A percentile compares a stretch with the other conserved stretches of the same genome.
phyloP scores from a whole-genome alignment of 92 coral and sea anemone genomes.

The Zoanthus sansibaricus region DNA sequence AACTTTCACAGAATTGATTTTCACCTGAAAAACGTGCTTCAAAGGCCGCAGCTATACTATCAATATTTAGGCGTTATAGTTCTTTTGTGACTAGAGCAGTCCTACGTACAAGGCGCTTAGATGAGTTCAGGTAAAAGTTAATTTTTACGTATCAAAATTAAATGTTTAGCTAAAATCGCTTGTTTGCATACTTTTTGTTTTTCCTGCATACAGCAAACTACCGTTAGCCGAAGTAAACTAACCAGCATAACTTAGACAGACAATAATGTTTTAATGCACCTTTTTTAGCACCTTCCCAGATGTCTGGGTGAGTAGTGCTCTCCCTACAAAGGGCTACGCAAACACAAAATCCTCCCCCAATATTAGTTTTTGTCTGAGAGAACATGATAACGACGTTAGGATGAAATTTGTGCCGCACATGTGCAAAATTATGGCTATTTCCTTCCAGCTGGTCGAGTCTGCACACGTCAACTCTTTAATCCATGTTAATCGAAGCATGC shows the following conservation, averaged over 20 bases:
- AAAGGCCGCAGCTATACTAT: background rate
- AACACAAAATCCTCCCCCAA: slow-evolving; percentile 9
- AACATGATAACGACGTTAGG: background rate
- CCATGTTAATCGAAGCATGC: no score
- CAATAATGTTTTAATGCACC: slow-evolving; percentile 13
- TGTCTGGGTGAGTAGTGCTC: slow-evolving; percentile 36
- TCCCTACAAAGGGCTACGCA: slow-evolving; percentile 15
- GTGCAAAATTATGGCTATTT: slow-evolving; percentile 6
- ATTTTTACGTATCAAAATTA: slow-evolving; percentile 3
- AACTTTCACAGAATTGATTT: slow-evolving; percentile 11
- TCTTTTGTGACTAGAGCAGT: slow-evolving; percentile 12
- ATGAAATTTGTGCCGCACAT: slow-evolving; percentile 16
- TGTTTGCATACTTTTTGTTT: background rate
- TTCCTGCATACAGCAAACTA: background rate
- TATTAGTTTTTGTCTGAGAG: background rate
- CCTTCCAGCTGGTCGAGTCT: slow-evolving; percentile 27
- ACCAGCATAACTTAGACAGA: slow-evolving; percentile 17
- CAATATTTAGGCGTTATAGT: slow-evolving; percentile 5
- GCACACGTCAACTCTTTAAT: slow-evolving; percentile 7
- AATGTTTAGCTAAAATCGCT: slow-evolving; percentile 1
- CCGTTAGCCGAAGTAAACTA: slow-evolving; percentile 34
- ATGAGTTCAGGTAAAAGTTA: background rate
- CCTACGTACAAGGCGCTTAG: background rate
- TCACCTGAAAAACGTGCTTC: slow-evolving; percentile 12
- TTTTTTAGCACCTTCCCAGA: slow-evolving; percentile 35